Base-by-base conservation (phyloP, 2,888 invertebrate genomes). In the Carabus problematicus region DNA sequence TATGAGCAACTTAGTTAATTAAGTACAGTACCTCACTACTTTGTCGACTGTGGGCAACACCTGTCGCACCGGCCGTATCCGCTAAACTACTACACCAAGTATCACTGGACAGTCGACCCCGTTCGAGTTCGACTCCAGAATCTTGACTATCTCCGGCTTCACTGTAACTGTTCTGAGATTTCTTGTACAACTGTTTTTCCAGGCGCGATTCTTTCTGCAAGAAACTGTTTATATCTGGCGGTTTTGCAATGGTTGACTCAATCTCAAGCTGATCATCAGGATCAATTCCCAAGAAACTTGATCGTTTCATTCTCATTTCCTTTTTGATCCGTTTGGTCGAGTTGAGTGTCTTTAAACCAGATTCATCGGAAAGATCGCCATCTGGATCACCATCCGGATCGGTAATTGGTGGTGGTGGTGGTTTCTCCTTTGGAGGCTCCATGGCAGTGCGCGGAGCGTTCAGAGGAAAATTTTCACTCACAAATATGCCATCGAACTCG, bases 291-390 rank as follows among this genome's bases (percentile, higher is more conserved):
- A 95, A 85, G 80, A 95, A 95, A 79, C 93, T 93, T 42, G 92
- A 91, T 56, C 94, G 88, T 77, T 94, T 91, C 77, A 91, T 91
- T 8, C 93, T 86, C 62, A 95, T 85, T 78, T 95, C 94, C 77
- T 94, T 93, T 76, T 93, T 93, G 76, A 94, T 93, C 74, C 93
- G 87, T 72, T 93, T 91, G 1, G 94, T 92, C 11, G 93, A 93
- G 76, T 92, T 93, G 67, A 91, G 86, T 74, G 92, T 88, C 75
- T 90, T 89, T 72, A 92, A 85, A 74, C 74, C 75, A 55, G 72
- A 72, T 49, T 77, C 71, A 70, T 72, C 64, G 19, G 66, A 84
- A 70, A 82, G 82, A 54, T 83, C 82, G 72, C 83, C 82, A 70
- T 81, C 43, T 29, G 43, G 79, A 75, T 62, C 62, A 4, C 45